Percentiles rank a stretch among this genome's conserved stretches.
Evolutionary conservation across 2,888 invertebrate genomes (phyloP).

Genomic region (Ophioninae sp.): DNA sequence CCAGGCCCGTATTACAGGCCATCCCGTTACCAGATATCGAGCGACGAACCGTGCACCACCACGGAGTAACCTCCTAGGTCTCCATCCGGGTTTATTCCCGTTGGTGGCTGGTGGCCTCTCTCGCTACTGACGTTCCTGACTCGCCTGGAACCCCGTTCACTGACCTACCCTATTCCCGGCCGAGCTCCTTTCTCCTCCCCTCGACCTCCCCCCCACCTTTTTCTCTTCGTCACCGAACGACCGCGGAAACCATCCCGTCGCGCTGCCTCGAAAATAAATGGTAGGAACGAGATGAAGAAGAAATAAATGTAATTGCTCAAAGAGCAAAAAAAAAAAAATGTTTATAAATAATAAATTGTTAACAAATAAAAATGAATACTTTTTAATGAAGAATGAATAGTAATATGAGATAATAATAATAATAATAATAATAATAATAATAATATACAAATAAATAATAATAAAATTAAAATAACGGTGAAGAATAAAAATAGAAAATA

Average conservation of each 20-base stretch:
- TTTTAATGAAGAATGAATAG: too few relatives aligned
- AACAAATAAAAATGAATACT: background rate
- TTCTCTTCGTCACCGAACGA: background rate
- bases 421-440: too few relatives aligned
- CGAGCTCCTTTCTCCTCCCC: constrained; percentile 1
- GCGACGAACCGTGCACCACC: constrained; percentile 68
- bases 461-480: too few relatives aligned
- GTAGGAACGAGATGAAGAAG: background rate
- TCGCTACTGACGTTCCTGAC: constrained; percentile 57
- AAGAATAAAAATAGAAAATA: too few relatives aligned
- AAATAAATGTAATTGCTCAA: background rate
- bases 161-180: constrained; percentile 73
- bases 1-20: constrained; percentile 33
- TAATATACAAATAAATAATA: too few relatives aligned
- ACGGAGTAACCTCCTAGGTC: constrained; percentile 67
- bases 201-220: constrained; percentile 1
- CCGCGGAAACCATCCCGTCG: background rate
- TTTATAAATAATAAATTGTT: constrained; percentile 2
- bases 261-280: constrained; percentile 10
- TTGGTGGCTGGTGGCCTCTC: constrained; percentile 58
- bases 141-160: constrained; percentile 73
- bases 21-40: constrained; percentile 75
- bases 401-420: too few relatives aligned
- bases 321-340: background rate
- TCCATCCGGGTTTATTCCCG: constrained; percentile 69